phyloP scores from a whole-genome alignment of 1,140 invertebrate species.

The Hestina assimilis region DNA sequence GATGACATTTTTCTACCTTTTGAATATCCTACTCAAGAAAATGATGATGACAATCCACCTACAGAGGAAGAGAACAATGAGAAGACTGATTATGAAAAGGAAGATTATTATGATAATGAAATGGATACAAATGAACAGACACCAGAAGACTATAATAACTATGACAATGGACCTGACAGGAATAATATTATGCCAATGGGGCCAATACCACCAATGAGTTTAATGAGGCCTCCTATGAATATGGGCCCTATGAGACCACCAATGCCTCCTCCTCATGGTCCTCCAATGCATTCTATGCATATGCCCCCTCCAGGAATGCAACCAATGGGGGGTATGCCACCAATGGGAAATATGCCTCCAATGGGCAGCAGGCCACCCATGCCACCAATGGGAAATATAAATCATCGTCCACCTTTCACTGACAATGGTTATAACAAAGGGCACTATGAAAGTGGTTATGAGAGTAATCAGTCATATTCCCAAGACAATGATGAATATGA shows the following conservation, averaged over 20 bases:
- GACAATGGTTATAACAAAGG: slow-evolving; percentile 67
- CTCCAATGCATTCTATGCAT: slow-evolving; percentile 48
- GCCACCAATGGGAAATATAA: slow-evolving; percentile 43
- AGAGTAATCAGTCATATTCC: slow-evolving; percentile 53
- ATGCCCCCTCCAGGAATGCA: slow-evolving; percentile 51
- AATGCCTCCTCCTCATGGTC: slow-evolving; percentile 42
- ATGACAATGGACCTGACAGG: slow-evolving; percentile 53
- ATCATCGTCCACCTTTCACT: slow-evolving; percentile 42
- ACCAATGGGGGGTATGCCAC: slow-evolving; percentile 46
- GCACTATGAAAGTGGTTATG: slow-evolving; percentile 50
- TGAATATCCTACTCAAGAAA: slow-evolving; percentile 63
- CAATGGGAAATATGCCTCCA: slow-evolving; percentile 28
- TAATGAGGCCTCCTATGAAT: slow-evolving; percentile 56
- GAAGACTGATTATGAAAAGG: slow-evolving; percentile 53
- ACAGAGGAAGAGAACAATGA: slow-evolving; percentile 42
- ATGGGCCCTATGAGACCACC: slow-evolving; percentile 47
- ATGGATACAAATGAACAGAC: slow-evolving; percentile 43
- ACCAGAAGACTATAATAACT: slow-evolving; percentile 49
- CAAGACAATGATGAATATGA: slow-evolving; percentile 63
- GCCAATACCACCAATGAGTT: slow-evolving; percentile 54
- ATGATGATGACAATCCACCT: slow-evolving; percentile 45
- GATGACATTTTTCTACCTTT: slow-evolving; percentile 65
- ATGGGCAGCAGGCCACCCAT: slow-evolving; percentile 46
- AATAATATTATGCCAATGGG: slow-evolving; percentile 44
- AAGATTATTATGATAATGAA: slow-evolving; percentile 57